Conservation (phyloP, 2,888 invertebrate genomes). For the Saturnia japonica region DNA sequence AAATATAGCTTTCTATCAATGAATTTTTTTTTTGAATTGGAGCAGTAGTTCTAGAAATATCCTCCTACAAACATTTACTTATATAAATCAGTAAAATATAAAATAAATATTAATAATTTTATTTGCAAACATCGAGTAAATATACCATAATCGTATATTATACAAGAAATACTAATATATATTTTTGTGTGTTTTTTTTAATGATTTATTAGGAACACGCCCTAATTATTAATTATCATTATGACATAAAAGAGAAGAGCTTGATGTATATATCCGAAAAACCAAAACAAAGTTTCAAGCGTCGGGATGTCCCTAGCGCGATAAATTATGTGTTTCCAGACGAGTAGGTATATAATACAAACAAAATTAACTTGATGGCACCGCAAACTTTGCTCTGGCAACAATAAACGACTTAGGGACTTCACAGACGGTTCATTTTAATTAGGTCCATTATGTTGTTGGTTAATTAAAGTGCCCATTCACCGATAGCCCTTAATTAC, state of each 20-base stretch:
- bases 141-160: not conserved
- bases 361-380: conserved; percentile 23
- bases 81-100: no score
- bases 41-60: no score
- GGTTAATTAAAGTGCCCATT: conserved; percentile 42
- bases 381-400: conserved; percentile 28
- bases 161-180: not conserved
- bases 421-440: conserved; percentile 38
- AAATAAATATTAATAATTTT: no score
- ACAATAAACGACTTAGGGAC: conserved; percentile 38
- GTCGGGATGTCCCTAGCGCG: conserved; percentile 15
- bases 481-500: conserved; percentile 45
- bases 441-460: conserved; percentile 47
- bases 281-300: conserved; percentile 16
- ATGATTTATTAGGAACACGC: not conserved
- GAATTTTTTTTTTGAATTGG: no score
- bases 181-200: no score
- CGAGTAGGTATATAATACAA: conserved; percentile 14
- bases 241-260: conserved; percentile 1
- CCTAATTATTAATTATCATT: conserved; percentile 7
- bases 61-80: no score
- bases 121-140: not conserved
- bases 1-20: no score
- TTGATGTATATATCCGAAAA: conserved; percentile 16
- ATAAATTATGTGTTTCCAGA: conserved; percentile 22